These are phyloP conservation scores for Leuctra nigra DNA, from an alignment of 2,888 invertebrate species.

Conservation along the genomic window DNA sequence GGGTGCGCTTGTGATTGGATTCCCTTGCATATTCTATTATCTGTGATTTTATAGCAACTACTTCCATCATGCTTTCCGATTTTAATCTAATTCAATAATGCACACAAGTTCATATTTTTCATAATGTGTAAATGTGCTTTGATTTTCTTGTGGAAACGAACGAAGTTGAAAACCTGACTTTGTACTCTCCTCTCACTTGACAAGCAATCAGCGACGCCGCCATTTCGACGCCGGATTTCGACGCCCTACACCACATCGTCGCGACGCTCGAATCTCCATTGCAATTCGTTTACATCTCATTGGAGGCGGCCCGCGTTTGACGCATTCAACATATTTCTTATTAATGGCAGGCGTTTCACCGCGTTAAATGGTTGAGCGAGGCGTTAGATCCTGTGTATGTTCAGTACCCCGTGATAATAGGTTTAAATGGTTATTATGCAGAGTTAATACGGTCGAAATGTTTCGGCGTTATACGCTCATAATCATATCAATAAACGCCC, in stretches of 20 bases:
- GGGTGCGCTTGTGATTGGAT: no score
- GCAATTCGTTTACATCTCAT: neutral
- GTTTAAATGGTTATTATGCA: neutral
- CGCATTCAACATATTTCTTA: slow-evolving; percentile 1
- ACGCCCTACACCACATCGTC: neutral
- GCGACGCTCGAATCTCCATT: neutral
- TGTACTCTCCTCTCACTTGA: neutral
- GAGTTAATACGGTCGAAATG: neutral
- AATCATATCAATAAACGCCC: slow-evolving; percentile 4
- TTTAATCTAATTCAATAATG: no score
- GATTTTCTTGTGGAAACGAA: no score
- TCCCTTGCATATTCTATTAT: no score
- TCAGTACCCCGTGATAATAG: neutral
- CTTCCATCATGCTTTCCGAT: no score
- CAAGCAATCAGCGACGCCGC: neutral
- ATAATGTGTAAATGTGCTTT: no score
- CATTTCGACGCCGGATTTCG: neutral
- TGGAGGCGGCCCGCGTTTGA: neutral
- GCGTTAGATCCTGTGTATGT: neutral
- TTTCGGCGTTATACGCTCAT: neutral
- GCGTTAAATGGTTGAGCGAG: neutral
- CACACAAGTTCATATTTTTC: no score
- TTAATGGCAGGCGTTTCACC: neutral
- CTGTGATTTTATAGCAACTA: no score
- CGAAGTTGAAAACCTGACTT: no score